Percentiles rank a stretch among this genome's conserved stretches.
These are phyloP conservation scores for Pentamera pediparva DNA, from an alignment of 53 echinoderm and acorn worm genomes.

Conservation along the genomic window DNA sequence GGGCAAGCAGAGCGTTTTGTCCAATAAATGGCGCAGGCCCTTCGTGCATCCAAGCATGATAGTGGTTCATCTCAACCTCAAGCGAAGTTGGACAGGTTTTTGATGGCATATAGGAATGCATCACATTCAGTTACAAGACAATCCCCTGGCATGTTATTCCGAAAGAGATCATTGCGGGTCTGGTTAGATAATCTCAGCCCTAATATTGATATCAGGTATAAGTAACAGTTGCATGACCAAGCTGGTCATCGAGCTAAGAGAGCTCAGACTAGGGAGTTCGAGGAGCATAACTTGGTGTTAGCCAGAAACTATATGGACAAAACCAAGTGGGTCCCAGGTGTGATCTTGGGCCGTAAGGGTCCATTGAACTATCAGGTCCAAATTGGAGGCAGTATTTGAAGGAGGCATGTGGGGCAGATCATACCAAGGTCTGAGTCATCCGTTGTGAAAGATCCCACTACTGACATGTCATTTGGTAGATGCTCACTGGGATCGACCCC, in stretches of 20 bases:
- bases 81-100: constrained; percentile 4
- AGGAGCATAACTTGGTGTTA: not conserved
- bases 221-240: not conserved
- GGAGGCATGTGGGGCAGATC: not conserved
- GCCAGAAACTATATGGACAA: not conserved
- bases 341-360: not conserved
- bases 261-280: not conserved
- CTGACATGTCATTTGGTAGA: not conserved
- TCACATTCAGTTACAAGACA: constrained; percentile 3
- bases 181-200: not conserved
- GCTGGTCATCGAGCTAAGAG: not conserved
- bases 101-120: constrained; percentile 22
- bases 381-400: not conserved
- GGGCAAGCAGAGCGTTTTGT: constrained; percentile 25
- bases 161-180: not conserved
- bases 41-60: constrained; percentile 5
- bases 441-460: not conserved
- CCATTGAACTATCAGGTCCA: not conserved
- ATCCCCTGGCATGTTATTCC: constrained; percentile 15
- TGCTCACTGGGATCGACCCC: not conserved
- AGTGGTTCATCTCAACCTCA: not conserved
- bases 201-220: not conserved
- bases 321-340: not conserved
- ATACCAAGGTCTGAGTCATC: not conserved
- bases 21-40: constrained; percentile 14